Conservation (phyloP, 2,888 invertebrate genomes). For the Digitonthophagus gazella region DNA sequence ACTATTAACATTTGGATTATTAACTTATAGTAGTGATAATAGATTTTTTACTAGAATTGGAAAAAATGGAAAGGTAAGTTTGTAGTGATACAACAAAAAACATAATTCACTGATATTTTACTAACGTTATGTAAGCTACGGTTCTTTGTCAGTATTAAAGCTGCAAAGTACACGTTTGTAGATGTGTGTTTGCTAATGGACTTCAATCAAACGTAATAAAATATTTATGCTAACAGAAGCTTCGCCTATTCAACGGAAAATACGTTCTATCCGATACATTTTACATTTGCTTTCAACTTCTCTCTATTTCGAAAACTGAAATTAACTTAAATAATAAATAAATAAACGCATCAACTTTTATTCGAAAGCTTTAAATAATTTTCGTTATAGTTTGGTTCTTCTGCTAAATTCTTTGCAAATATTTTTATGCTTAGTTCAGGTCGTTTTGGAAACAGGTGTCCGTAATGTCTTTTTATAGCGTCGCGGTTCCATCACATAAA, state of each 20-base stretch:
- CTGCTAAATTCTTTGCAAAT: neutral
- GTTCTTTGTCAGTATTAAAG: neutral
- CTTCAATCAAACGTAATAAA: neutral
- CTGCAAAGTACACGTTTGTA: neutral
- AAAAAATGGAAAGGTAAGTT: constrained; percentile 56
- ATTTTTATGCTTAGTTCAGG: neutral
- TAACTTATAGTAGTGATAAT: constrained; percentile 65
- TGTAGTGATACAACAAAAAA: no score
- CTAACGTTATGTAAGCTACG: no score
- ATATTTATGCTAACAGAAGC: neutral
- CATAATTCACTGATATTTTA: no score
- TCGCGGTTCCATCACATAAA: neutral
- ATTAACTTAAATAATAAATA: no score
- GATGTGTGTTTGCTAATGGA: neutral
- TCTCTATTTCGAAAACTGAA: neutral
- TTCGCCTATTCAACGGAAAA: neutral
- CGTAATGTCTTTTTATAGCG: neutral
- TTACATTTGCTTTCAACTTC: neutral
- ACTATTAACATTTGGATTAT: constrained; percentile 62
- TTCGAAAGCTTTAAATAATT: no score
- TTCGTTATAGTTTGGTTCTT: no score
- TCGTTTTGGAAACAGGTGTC: neutral
- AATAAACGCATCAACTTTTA: no score
- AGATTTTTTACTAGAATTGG: constrained; percentile 64
- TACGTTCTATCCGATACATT: no score